These are phyloP conservation scores for Rhopalosiphum maidis DNA, from an alignment of 1,140 invertebrate species.

Conservation along the genomic window DNA sequence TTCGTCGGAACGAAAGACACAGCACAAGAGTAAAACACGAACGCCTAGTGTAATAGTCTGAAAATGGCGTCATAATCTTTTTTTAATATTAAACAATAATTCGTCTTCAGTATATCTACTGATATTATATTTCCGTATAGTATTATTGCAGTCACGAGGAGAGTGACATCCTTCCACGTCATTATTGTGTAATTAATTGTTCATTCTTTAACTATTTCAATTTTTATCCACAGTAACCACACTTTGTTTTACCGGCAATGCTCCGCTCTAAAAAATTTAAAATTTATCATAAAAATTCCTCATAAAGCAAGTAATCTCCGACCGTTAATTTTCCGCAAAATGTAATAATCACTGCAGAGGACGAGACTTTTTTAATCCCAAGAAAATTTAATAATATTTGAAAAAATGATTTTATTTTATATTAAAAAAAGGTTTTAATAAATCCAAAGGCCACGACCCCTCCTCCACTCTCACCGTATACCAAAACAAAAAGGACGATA, in stretches of 20 bases:
- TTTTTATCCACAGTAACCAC: neutral
- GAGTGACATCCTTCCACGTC: too few relatives aligned
- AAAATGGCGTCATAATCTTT: neutral
- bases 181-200: neutral
- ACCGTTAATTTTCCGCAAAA: neutral
- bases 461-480: neutral
- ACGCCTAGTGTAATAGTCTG: too few relatives aligned
- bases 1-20: neutral
- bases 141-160: too few relatives aligned
- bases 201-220: neutral
- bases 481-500: neutral
- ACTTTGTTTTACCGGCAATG: neutral
- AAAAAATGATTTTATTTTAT: neutral
- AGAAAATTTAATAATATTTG: neutral
- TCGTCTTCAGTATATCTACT: neutral
- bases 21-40: neutral
- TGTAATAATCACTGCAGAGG: too few relatives aligned
- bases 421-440: neutral
- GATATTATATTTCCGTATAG: too few relatives aligned
- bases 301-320: fast-evolving
- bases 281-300: neutral
- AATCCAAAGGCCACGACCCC: neutral
- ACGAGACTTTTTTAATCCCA: neutral
- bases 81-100: neutral
- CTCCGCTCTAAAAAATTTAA: neutral